Conservation (phyloP, 2,113 vertebrate species). For the Anthoscopus minutus region DNA sequence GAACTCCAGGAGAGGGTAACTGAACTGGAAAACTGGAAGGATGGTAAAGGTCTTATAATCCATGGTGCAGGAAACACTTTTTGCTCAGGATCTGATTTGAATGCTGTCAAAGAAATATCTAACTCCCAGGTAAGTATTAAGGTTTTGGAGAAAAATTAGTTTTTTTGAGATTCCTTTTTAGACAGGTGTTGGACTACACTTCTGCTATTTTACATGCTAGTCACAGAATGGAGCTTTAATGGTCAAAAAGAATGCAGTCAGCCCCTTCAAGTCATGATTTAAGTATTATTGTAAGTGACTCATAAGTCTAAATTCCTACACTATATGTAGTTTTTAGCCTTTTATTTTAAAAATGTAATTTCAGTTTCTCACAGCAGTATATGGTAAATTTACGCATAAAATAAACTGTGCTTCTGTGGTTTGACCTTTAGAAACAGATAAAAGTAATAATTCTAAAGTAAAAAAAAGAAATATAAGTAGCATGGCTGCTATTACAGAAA, state of each 20-base stretch:
- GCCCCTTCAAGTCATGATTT: neutral
- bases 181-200: neutral
- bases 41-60: constrained; percentile 91
- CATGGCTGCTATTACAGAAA: neutral
- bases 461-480: neutral
- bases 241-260: neutral
- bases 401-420: neutral
- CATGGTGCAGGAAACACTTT: constrained; percentile 85
- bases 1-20: constrained; percentile 84
- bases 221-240: neutral
- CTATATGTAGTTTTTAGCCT: neutral
- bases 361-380: neutral
- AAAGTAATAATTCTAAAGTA: neutral
- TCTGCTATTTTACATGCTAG: neutral
- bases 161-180: neutral
- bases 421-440: neutral
- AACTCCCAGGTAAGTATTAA: constrained; percentile 76
- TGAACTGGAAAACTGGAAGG: constrained; percentile 87
- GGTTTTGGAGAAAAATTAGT: neutral
- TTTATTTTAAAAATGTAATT: neutral
- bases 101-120: constrained; percentile 79
- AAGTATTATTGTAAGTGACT: neutral
- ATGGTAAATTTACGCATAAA: neutral
- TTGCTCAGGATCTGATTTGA: constrained; percentile 92
- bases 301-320: neutral